Evolutionary conservation across 2,888 invertebrate genomes (phyloP), one percentile per base, ranked within the genome.

Genomic region (Chrysodeixis includens): DNA sequence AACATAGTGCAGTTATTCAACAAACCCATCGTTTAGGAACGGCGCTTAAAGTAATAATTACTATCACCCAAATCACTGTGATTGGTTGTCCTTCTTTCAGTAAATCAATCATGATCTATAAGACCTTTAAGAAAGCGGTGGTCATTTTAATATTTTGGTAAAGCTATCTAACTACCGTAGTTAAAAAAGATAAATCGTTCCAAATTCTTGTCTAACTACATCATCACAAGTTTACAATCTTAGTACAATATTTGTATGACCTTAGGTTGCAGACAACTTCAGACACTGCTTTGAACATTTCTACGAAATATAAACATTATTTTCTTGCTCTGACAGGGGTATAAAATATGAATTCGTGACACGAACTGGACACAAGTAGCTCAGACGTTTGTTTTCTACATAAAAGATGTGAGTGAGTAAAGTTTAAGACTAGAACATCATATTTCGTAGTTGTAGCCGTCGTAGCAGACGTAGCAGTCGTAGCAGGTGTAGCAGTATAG

Each of bases 331-430:
- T 71, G 67, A 77, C 69, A 66, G 55, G 62, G 54, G 69, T 63
- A 71, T 74, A 77, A 77, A 71, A 74, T 77, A 77, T 77, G 77
- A 69, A 63, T 61, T 52, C 8, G 52, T 61, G 58, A 52, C 62
- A 53, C 20, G 65, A 76, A 64, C 70, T 62, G 64, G 74, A 74
- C 68, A 59, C 35, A 22, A 35, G 12, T 26, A 56, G 40, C 30
- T 44, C 58, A 52, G 12, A 10, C n/a, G 35, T 58, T 58, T 40
- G 56, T 56, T 65, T 63, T 62, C 32, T 8, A 63, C 58, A 62
- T 30, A 69, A 58, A 63, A 51, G 49, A 32, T 44, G 32, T 32
- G 52, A 46, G 18, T 56, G 49, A 51, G 12, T 20, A n/a, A 52
- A 53, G 54, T 55, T 55, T 30, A n/a, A 18, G 10, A 54, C 5